A percentile compares a stretch with the other conserved stretches of the same genome.
Evolutionary conservation across 2,113 vertebrate genomes (phyloP).

Genomic region (Epinephelus cyanopodus): DNA sequence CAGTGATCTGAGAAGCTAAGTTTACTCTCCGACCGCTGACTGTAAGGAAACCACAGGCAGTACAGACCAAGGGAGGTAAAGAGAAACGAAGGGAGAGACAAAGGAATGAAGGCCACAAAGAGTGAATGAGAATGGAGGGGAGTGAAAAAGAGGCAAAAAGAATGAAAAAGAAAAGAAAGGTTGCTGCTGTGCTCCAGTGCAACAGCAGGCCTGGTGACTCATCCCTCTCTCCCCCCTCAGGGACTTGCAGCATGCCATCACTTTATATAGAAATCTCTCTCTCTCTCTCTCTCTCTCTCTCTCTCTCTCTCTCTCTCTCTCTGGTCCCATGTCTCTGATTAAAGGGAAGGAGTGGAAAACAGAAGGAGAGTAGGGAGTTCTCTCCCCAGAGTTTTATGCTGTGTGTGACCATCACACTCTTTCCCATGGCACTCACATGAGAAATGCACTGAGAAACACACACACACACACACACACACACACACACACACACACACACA

Average conservation of each 20-base stretch:
- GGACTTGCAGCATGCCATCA: constrained; percentile 78
- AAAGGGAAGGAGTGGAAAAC: constrained; percentile 67
- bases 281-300: constrained; percentile 3
- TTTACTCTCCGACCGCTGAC: background rate
- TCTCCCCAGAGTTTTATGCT: constrained; percentile 55
- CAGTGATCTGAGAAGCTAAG: constrained; percentile 12
- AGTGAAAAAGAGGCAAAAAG: background rate
- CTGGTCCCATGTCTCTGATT: constrained; percentile 61
- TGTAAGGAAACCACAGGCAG: background rate
- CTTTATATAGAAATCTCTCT: constrained; percentile 81
- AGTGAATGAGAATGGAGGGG: background rate
- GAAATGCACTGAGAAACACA: background rate
- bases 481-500: background rate
- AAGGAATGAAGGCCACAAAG: background rate
- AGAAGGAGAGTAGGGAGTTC: constrained; percentile 36
- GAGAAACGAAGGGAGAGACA: background rate
- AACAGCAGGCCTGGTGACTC: constrained; percentile 68
- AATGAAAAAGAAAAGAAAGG: constrained; percentile 3
- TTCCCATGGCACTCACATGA: constrained; percentile 55
- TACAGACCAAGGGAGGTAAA: background rate
- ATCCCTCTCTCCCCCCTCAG: constrained; percentile 47
- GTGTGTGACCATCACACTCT: constrained; percentile 53
- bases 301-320: constrained; percentile 31
- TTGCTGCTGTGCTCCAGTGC: constrained; percentile 16
- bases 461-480: background rate